Conservation (phyloP, 2,888 invertebrate genomes). For the Idaea aversata region DNA sequence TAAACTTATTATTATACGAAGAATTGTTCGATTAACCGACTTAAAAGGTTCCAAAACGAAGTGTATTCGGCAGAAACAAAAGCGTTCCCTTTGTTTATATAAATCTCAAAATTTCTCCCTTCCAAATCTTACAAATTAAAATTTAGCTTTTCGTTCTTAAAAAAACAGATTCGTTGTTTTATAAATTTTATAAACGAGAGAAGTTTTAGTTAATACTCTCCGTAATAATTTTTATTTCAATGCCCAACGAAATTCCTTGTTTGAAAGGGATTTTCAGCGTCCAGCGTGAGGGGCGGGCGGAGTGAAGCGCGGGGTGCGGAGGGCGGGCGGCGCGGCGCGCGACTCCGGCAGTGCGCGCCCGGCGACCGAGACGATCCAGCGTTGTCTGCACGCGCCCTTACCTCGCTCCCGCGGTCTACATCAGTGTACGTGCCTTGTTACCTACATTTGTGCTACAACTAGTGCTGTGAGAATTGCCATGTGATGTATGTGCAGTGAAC, state of each 20-base stretch:
- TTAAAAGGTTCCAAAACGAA: neutral
- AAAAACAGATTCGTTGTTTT: neutral
- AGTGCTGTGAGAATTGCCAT: slow-evolving; percentile 51
- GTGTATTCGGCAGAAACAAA: neutral
- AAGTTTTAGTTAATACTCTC: slow-evolving; percentile 6
- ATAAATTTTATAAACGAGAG: slow-evolving; percentile 2
- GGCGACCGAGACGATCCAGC: slow-evolving; percentile 35
- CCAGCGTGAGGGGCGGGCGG: slow-evolving; percentile 27
- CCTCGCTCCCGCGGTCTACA: slow-evolving; percentile 13
- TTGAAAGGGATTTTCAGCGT: slow-evolving; percentile 52
- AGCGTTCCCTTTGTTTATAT: neutral
- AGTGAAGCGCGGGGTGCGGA: slow-evolving; percentile 24
- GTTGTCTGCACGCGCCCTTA: neutral
- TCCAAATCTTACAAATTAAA: neutral
- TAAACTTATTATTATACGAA: neutral
- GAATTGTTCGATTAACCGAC: neutral
- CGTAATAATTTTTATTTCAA: slow-evolving; percentile 34
- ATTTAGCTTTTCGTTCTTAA: neutral
- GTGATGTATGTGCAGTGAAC: slow-evolving; percentile 29
- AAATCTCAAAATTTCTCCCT: neutral
- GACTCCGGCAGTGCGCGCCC: slow-evolving; percentile 58
- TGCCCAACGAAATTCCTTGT: slow-evolving; percentile 36
- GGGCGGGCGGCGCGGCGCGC: slow-evolving; percentile 33
- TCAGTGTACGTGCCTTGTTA: slow-evolving; percentile 8
- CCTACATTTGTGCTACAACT: slow-evolving; percentile 29